Evolutionary conservation across 1,140 invertebrate genomes (phyloP).

Genomic region (Ceratina japonica): DNA sequence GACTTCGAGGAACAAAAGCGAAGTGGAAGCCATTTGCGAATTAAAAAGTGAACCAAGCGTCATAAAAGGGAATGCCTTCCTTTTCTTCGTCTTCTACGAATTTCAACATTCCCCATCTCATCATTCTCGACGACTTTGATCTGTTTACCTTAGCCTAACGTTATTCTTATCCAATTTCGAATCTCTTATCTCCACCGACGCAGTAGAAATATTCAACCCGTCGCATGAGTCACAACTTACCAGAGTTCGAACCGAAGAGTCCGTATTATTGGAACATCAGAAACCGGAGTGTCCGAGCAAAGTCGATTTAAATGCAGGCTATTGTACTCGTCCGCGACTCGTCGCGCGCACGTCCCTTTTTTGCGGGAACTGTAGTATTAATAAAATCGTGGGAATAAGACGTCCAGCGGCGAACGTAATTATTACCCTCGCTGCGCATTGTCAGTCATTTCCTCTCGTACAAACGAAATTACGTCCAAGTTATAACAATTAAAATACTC

Average conservation of each 20-base stretch:
- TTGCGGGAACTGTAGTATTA: slow-evolving; percentile 55
- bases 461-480: not conserved
- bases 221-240: too few species aligned
- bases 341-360: slow-evolving; percentile 55
- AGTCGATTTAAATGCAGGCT: slow-evolving; percentile 47
- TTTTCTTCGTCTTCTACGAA: too few species aligned
- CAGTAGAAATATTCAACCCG: too few species aligned
- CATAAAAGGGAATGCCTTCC: not conserved
- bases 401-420: not conserved
- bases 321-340: slow-evolving; percentile 51
- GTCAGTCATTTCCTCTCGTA: not conserved
- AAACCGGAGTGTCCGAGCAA: slow-evolving; percentile 10
- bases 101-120: too few species aligned
- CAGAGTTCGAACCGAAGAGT: too few species aligned
- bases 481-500: not conserved
- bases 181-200: too few species aligned
- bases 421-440: not conserved
- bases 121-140: too few species aligned
- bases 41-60: not conserved
- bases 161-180: too few species aligned
- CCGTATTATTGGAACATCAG: not conserved
- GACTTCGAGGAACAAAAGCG: not conserved
- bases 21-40: not conserved
- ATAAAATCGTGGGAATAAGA: slow-evolving; percentile 64
- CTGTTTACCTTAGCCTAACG: too few species aligned